These are phyloP conservation scores for Heterochromis multidens DNA, from an alignment of 2,113 vertebrate species.

Conservation along the genomic window DNA sequence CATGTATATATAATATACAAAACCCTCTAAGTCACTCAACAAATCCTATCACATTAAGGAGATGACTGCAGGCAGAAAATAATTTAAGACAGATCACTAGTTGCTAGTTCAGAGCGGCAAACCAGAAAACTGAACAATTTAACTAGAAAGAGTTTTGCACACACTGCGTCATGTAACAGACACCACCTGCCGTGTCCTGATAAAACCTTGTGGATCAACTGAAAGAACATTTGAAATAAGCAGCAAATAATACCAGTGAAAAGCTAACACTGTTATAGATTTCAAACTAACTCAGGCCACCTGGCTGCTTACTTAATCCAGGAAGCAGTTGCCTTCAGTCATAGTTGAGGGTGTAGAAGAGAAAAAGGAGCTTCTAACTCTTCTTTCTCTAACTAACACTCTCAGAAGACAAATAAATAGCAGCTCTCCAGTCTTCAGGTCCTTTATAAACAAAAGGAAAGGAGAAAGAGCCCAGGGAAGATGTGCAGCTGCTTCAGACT, in stretches of 20 bases:
- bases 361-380: not conserved
- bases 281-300: not conserved
- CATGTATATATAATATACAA: slow-evolving; percentile 71
- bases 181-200: not conserved
- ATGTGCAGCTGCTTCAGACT: not conserved
- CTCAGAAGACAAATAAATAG: slow-evolving; percentile 6
- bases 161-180: not conserved
- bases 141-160: not conserved
- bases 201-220: not conserved
- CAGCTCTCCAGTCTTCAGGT: not conserved
- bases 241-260: not conserved
- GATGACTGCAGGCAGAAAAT: slow-evolving; percentile 2
- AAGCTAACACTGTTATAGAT: not conserved
- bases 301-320: not conserved
- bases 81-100: not conserved
- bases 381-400: not conserved
- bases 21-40: slow-evolving; percentile 12
- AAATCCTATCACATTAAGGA: not conserved
- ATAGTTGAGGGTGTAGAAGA: not conserved
- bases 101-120: not conserved
- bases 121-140: not conserved
- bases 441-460: not conserved
- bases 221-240: not conserved
- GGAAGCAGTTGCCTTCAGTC: not conserved
- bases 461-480: not conserved